Base-by-base conservation (phyloP, 53 echinoderm and acorn worm genomes). In the Apostichopus leukothele region DNA sequence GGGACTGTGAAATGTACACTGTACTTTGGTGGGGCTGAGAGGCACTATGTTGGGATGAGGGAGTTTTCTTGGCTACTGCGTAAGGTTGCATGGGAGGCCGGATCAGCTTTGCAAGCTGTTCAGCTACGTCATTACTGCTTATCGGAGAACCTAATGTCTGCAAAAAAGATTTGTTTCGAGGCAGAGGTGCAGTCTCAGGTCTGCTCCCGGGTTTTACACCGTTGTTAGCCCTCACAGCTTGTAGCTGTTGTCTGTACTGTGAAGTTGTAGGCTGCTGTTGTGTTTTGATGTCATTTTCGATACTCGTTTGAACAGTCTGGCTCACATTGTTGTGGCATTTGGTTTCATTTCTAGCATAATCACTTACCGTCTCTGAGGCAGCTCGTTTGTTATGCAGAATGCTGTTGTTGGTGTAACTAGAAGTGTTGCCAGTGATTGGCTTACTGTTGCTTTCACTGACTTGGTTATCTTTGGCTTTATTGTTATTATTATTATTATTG, bases 131-230 rank as follows among this genome's bases (percentile, higher is more conserved):
- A 16, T 50, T 39, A 27, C 16, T 67, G 50, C 85, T 85, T 18
- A 85, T 85, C 16, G 85, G 85, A 23, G 67, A 50, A 22, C 60
- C 21, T 25, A 85, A 50, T 14, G 85, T 85, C 85, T 85, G 85
- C 67, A 85, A 67, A 52, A 85, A 85, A 10, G 85, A 85, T 85
- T 85, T 85, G 25, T 85, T 85, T 9, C 63, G 85, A 21, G 85
- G 85, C 10, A 85, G 50, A 5, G 85, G 85, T 1, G 85, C 85
- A 21, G 71, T 71, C 71, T 71, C 71, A 19, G 16, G 21, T 71
- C 20, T 71, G 20, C 71, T n/a, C 13, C 20, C n/a, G 18, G 18
- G 18, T 18, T 18, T 71, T 71, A 71, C 71, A 71, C 20, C 21
- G 20, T 6, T 71, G 20, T 6, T 71, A n/a, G 39, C 39, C 39